Conservation (phyloP, 2,113 vertebrate genomes). For the Thamnophis sirtalis region DNA sequence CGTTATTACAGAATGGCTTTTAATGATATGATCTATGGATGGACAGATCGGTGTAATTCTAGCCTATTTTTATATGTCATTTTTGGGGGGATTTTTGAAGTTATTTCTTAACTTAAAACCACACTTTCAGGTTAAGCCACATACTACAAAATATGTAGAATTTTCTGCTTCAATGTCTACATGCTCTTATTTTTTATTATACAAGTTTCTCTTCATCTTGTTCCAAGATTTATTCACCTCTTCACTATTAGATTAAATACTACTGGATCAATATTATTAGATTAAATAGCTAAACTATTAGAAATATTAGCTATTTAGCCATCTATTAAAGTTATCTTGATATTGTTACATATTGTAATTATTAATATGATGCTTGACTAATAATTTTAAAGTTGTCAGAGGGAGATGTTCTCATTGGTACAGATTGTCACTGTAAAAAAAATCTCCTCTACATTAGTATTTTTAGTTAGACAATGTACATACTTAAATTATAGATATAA, state of each 20-base stretch:
- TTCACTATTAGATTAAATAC: background rate
- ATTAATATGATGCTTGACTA: background rate
- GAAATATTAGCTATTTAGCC: background rate
- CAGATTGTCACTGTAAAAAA: background rate
- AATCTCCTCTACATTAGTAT: fast-evolving
- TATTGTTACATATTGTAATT: background rate
- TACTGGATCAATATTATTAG: background rate
- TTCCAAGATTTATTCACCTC: background rate
- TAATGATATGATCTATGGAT: background rate
- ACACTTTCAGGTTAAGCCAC: background rate
- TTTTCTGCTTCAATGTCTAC: background rate
- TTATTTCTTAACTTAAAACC: background rate
- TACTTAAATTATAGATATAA: background rate
- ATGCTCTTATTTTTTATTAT: background rate
- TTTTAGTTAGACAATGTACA: background rate
- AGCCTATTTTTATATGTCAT: background rate
- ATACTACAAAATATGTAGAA: background rate
- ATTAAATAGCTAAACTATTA: background rate
- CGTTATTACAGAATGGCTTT: background rate
- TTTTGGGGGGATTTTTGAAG: background rate
- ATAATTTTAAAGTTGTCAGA: background rate
- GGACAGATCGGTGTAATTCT: background rate
- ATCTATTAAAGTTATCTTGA: background rate
- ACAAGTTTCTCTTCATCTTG: background rate
- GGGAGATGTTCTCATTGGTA: background rate